Evolutionary conservation across 2,888 invertebrate genomes (phyloP), one percentile per base, ranked within the genome.

Genomic region (Ormyrus thymus): DNA sequence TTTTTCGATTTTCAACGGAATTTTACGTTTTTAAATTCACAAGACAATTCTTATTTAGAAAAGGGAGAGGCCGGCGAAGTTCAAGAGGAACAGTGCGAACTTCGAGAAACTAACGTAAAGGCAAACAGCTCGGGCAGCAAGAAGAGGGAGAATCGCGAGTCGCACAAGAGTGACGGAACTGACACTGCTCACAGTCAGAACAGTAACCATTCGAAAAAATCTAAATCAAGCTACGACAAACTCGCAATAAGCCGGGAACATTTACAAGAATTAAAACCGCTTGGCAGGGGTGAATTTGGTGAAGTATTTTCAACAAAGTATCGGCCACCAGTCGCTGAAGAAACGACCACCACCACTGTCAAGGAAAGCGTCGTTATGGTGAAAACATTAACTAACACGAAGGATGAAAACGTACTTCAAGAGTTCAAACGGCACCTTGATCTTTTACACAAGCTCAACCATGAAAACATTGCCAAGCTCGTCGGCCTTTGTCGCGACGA

Each of bases 381-480:
- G 0, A 97, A 97, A 89, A 93, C 94, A 0, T 90, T 97, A 29
- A 94, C 94, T 72, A 93, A 93, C 82, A 94, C 94, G 13, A 95
- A 95, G 85, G 96, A 96, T 83, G 97, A 97, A 90, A 92, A 90
- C 3, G 92, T 94, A 46, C 91, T 96, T 79, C 93, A 94, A 6
- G 97, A 98, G 87, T 98, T 97, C 89, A 95, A 96, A 79, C 92
- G 97, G 6, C 97, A 98, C 87, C 92, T 98, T 83, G 98, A 98
- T 84, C 91, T 98, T 91, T 95, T 97, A 88, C 92, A 94, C 68
- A 95, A 95, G 79, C 91, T 97, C n/a, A 94, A 94, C 7, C 97
- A 97, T 89, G 94, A 95, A 82, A 95, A 96, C 86, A 92, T 98
- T 0, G 94, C 94, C 0, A 94, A 94, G 56, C 90, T 98, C 62